Base-by-base conservation (phyloP, 1,140 invertebrate genomes). In the Brachionus calyciflorus region DNA sequence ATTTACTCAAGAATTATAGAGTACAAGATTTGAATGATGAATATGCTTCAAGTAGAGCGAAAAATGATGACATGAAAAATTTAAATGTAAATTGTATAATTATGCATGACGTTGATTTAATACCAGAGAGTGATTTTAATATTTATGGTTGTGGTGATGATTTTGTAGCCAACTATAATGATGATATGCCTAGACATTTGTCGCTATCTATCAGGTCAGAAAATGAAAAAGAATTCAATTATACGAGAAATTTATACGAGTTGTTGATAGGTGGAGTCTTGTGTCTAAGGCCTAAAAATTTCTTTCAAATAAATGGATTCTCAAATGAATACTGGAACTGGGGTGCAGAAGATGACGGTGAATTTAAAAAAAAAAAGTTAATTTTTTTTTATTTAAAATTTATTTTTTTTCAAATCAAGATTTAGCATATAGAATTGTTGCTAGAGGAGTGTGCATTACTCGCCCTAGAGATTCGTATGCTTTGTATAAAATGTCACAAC, bases 311-410 rank as follows among this genome's bases (percentile, higher is more conserved):
- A 3, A 96, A 97, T 86, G 94, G 94, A 2, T 96, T 95, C 88
- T 93, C 92, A 9, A 95, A 94, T 86, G 82, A 89, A 40, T 94
- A 90, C 84, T 92, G 89, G 85, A 92, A 91, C 0, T 92, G 90
- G 91, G 91, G 86, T n/a, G 82, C 81, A 9, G 82, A 83, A 75
- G 82, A 83, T 78, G 82, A 83, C 75, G 82, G 49, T 76, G n/a
- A n/a, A n/a, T n/a, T n/a, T n/a, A n/a, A 51, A 69, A 21, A 24
- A n/a, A 40, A 40, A 60, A 55, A 55, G 30, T 55, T 26, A n/a
- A n/a, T 55, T 24, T 24, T 60, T 60, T 4, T 30, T 7, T 17
- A 10, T 24, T 41, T 9, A 28, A 2, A 14, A 24, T 65, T 41
- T 7, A 37, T 19, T n/a, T 17, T 24, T 60, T 63, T 63, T 41